phyloP scores from a whole-genome alignment of 2,888 invertebrate species.

The Rotaria magnacalcarata region DNA sequence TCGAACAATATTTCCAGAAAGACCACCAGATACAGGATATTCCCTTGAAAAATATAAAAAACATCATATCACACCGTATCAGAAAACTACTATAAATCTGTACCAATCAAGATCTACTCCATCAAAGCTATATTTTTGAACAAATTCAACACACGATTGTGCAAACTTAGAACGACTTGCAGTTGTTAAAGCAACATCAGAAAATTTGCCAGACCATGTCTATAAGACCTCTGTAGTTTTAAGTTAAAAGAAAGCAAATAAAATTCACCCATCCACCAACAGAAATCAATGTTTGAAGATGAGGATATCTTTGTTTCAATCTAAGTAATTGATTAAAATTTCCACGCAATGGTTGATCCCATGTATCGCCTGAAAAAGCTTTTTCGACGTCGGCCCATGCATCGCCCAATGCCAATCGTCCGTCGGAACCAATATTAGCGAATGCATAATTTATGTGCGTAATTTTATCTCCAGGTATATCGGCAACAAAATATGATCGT shows the following conservation, averaged over 20 bases:
- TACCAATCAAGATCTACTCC: conserved; percentile 29
- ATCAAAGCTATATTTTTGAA: conserved; percentile 23
- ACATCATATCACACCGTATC: background rate
- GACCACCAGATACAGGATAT: conserved; percentile 33
- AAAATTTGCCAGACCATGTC: conserved; percentile 34
- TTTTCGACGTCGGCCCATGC: conserved; percentile 33
- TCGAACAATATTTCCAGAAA: background rate
- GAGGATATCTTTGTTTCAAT: conserved; percentile 15
- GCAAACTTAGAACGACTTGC: background rate
- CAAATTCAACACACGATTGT: conserved; percentile 1
- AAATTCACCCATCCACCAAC: conserved; percentile 31
- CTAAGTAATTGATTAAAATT: conserved; percentile 19
- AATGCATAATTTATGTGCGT: conserved; percentile 26
- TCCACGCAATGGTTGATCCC: conserved; percentile 37
- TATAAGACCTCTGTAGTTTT: background rate
- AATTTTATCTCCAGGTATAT: conserved; percentile 28
- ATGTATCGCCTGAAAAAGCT: conserved; percentile 36
- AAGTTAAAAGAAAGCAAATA: background rate
- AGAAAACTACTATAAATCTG: background rate
- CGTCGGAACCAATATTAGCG: background rate
- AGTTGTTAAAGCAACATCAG: background rate
- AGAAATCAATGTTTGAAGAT: conserved; percentile 16
- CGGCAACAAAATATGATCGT: background rate
- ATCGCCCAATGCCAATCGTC: background rate
- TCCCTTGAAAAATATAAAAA: background rate